Conservation (phyloP, 2,888 invertebrate genomes). For the Ceriagrion tenellum region DNA sequence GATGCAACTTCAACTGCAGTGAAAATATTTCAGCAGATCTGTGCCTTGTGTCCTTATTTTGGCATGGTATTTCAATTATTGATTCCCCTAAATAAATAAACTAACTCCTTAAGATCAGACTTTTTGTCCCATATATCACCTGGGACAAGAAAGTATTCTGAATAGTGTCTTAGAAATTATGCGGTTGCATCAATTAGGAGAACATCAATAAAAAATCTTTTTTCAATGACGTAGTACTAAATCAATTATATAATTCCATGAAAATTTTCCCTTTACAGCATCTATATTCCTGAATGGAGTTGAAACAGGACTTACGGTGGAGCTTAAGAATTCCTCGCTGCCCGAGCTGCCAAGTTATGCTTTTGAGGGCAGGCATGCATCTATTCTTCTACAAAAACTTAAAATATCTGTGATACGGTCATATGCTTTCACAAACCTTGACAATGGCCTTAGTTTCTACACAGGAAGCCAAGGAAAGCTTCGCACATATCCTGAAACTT, state of each 20-base stretch:
- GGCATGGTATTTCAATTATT: no score
- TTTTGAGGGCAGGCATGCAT: slow-evolving; percentile 46
- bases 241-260: background rate
- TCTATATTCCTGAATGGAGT: background rate
- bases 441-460: slow-evolving; percentile 45
- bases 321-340: slow-evolving; percentile 40
- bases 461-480: slow-evolving; percentile 4
- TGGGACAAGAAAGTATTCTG: no score
- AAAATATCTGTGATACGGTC: slow-evolving; percentile 29
- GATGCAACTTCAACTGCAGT: no score
- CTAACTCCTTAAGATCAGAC: no score
- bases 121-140: no score
- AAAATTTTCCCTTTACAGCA: background rate
- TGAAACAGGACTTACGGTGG: background rate
- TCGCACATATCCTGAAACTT: background rate
- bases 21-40: no score
- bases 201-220: background rate
- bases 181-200: no score
- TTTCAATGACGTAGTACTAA: background rate
- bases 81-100: background rate
- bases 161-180: no score
- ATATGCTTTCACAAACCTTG: slow-evolving; percentile 66
- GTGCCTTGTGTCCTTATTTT: no score
- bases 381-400: slow-evolving; percentile 45
- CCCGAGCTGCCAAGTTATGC: slow-evolving; percentile 60